Evolutionary conservation across 2,888 invertebrate species (phyloP).

Genomic region (Hybos culiciformis): DNA sequence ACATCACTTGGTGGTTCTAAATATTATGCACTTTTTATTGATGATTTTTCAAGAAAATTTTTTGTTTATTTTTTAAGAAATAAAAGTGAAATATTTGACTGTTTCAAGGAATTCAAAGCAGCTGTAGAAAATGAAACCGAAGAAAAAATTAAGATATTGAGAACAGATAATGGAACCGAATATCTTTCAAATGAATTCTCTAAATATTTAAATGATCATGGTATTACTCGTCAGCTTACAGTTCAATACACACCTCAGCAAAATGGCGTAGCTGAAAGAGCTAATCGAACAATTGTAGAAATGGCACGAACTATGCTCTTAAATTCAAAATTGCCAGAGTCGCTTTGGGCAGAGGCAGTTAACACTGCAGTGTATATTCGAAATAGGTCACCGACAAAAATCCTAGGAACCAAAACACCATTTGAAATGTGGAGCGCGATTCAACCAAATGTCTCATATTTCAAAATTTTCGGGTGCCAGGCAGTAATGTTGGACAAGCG

Average conservation of each 20-base stretch:
- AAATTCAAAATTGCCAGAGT: conserved; percentile 14
- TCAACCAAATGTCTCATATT: conserved; percentile 3
- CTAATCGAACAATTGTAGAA: conserved; percentile 15
- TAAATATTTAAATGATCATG: not conserved
- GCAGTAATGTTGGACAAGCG: conserved; percentile 24
- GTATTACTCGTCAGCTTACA: not conserved
- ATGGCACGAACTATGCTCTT: conserved; percentile 19
- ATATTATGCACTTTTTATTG: conserved; percentile 15
- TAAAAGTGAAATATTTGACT: conserved; percentile 11
- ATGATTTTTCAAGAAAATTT: conserved; percentile 11
- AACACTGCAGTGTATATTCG: conserved; percentile 17
- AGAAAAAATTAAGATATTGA: conserved; percentile 7
- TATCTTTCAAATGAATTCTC: not conserved
- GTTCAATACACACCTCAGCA: conserved; percentile 12
- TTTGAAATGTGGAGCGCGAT: conserved; percentile 24
- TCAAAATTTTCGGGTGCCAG: conserved; percentile 25
- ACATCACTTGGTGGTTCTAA: conserved; percentile 9
- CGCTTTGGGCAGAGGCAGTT: conserved; percentile 30
- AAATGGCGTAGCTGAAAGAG: conserved; percentile 14
- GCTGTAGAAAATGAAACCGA: conserved; percentile 9
- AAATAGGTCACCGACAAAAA: conserved; percentile 13
- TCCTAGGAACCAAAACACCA: conserved; percentile 15
- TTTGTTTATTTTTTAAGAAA: conserved; percentile 11
- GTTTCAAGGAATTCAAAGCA: conserved; percentile 9
- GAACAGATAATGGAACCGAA: conserved; percentile 7